Evolutionary conservation across 2,797 vertebrate genomes (phyloP).

Genomic region (Liasis olivaceus): DNA sequence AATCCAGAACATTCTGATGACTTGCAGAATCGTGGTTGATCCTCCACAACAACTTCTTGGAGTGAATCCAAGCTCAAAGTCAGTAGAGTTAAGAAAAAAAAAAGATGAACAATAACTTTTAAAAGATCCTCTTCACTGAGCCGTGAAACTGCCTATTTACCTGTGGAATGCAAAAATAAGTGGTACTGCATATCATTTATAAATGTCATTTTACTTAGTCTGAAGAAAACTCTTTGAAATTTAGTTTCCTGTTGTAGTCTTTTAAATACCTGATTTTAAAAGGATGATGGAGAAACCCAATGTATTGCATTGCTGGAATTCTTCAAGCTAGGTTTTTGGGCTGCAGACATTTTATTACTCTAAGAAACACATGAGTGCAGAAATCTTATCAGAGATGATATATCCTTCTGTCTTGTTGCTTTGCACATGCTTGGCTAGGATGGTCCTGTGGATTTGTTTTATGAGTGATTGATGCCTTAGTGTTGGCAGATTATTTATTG

Average conservation of each 20-base stretch:
- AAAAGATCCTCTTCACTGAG: not conserved
- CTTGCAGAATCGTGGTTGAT: not conserved
- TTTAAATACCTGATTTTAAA: not conserved
- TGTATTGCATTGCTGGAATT: not conserved
- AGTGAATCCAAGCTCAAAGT: not conserved
- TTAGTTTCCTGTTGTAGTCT: not conserved
- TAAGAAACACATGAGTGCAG: not conserved
- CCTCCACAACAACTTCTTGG: not conserved
- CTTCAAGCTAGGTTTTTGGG: not conserved
- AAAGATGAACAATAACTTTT: not conserved
- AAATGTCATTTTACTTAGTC: not conserved
- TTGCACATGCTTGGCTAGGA: not conserved
- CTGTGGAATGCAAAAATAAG: not conserved
- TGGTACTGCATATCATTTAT: not conserved
- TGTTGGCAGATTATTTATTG: not conserved
- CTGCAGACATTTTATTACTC: not conserved
- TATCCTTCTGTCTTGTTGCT: not conserved
- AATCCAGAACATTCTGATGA: not conserved
- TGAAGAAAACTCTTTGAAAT: not conserved
- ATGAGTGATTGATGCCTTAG: not conserved
- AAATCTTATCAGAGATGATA: not conserved
- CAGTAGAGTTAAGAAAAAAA: not conserved
- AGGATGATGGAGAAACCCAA: not conserved
- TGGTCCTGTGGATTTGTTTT: not conserved
- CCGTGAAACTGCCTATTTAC: not conserved